Evolutionary conservation across 2,888 invertebrate genomes (phyloP), one percentile per base, ranked within the genome.

Genomic region (Pterostichus niger): DNA sequence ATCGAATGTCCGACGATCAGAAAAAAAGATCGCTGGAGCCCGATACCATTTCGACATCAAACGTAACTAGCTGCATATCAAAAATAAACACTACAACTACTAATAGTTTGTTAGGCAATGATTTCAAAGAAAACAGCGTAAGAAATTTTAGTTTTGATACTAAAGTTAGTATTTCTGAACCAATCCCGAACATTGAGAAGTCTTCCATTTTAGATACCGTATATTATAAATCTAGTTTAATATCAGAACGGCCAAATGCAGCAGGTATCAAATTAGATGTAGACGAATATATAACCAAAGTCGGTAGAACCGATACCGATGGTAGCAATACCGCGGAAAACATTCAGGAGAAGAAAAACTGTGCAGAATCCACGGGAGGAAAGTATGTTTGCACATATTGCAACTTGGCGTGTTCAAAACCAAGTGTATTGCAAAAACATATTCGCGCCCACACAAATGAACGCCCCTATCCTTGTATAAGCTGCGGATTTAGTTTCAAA

Each of bases 381-480:
- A 95, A 96, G 86, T 94, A 97, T 90, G 93, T 95, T 85, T 98
- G 98, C 89, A 94, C 95, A 10, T 97, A 96, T 89, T 98, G 98
- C 91, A 96, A 95, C 89, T 91, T 97, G 89, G 94, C 94, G 85
- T 98, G 97, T 91, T 95, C 97, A 87, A 98, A 98, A 91, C 97
- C 97, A 84, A 97, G 97, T 89, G 97, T 98, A 85, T 92, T 98
- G 85, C 95, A 97, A 90, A 98, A 98, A 92, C 98, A 98, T 92
- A 96, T 98, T 90, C 93, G 97, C 88, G 96, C 97, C 84, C 97
- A 98, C 90, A 97, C 98, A 64, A 97, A 97, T 89, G 97, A 98
- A 90, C 92, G 97, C 87, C 97, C 97, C 83, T 98, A 95, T 91
- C 97, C 97, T 35, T 98, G 97, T 91, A 92, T 93, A 87, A 94